A percentile compares a stretch with the other conserved stretches of the same genome.
These are phyloP conservation scores for Microctonus hyperodae DNA, from an alignment of 2,888 invertebrate species.

Conservation along the genomic window DNA sequence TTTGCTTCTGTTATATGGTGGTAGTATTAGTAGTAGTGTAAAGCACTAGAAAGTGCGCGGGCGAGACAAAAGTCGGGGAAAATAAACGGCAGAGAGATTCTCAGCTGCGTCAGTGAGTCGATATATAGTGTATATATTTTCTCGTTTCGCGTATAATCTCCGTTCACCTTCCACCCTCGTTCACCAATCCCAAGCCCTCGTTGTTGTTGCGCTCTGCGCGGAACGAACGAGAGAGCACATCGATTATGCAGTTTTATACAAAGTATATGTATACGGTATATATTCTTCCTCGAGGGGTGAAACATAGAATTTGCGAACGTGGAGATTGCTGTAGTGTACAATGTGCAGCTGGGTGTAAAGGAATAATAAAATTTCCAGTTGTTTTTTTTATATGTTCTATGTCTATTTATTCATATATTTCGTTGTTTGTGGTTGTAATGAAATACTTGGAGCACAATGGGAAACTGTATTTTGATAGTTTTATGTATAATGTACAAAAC, in stretches of 20 bases:
- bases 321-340: not conserved
- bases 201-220: not conserved
- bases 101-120: conserved; percentile 8
- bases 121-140: conserved; percentile 16
- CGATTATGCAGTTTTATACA: conserved; percentile 29
- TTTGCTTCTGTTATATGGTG: not conserved
- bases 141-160: conserved; percentile 9
- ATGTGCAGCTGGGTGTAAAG: not conserved
- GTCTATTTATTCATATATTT: not conserved
- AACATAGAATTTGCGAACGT: not conserved
- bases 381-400: conserved; percentile 7
- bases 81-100: not conserved
- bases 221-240: conserved; percentile 21
- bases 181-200: not conserved
- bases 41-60: too few relatives aligned
- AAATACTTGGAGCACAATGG: too few relatives aligned
- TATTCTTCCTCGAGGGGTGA: conserved; percentile 1
- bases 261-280: not conserved
- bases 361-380: conserved; percentile 27
- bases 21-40: conserved; percentile 16
- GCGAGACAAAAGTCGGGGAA: conserved; percentile 13
- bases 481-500: too few relatives aligned
- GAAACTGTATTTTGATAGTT: too few relatives aligned
- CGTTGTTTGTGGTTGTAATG: not conserved
- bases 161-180: not conserved